These are phyloP conservation scores for Plagodis pulveraria DNA, from an alignment of 2,888 invertebrate genomes.

Conservation along the genomic window DNA sequence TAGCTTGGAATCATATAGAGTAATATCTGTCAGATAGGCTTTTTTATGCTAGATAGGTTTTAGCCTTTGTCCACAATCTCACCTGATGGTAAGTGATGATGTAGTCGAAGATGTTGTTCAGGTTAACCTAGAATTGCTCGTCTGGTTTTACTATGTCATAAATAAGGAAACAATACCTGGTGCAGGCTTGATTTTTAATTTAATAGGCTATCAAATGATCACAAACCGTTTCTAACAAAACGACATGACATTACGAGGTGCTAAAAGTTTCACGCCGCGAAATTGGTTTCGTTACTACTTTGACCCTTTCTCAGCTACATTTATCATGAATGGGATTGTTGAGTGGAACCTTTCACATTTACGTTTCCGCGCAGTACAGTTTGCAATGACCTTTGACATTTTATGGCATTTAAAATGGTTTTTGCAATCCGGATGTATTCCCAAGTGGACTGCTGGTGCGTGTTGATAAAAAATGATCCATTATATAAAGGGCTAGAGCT, in stretches of 20 bases:
- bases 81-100: too few relatives aligned
- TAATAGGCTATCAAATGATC: conserved; percentile 6
- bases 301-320: conserved; percentile 5
- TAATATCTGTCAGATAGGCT: too few relatives aligned
- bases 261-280: conserved; percentile 18
- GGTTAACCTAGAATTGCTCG: too few relatives aligned
- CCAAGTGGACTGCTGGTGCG: too few relatives aligned
- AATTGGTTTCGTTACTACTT: conserved; percentile 11
- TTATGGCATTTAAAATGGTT: conserved; percentile 4
- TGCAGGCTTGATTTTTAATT: conserved; percentile 4
- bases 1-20: too few relatives aligned
- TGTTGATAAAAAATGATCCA: too few relatives aligned
- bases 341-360: conserved; percentile 4
- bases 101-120: too few relatives aligned
- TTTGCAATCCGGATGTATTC: not conserved
- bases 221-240: conserved; percentile 3
- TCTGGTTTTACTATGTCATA: too few relatives aligned
- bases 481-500: too few relatives aligned
- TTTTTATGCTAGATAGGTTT: too few relatives aligned
- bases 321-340: conserved; percentile 13
- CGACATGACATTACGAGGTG: conserved; percentile 20
- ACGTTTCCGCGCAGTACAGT: not conserved
- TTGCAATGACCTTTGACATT: conserved; percentile 3
- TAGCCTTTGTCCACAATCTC: too few relatives aligned
- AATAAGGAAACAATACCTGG: not conserved